Conservation (phyloP, 2,888 invertebrate species). For the Corythucha ciliata region DNA sequence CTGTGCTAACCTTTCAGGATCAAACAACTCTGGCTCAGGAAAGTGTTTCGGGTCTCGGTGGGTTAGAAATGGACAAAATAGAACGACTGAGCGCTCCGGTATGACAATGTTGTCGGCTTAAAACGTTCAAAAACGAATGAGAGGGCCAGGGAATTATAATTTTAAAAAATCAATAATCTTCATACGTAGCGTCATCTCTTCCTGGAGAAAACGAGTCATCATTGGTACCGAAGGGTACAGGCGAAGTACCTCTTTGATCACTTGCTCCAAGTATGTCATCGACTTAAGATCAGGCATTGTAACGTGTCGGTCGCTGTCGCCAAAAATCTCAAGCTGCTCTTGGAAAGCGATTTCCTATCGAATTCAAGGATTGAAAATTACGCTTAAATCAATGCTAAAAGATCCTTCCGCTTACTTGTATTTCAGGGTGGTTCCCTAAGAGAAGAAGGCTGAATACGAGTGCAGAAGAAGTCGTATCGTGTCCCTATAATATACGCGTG, state of each 20-base stretch:
- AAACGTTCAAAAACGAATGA: constrained; percentile 5
- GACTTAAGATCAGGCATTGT: constrained; percentile 33
- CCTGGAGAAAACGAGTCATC: constrained; percentile 31
- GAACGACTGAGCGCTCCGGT: constrained; percentile 34
- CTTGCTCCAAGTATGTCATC: constrained; percentile 36
- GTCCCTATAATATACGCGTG: constrained; percentile 29
- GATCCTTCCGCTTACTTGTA: constrained; percentile 28
- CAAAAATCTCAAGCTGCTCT: constrained; percentile 34
- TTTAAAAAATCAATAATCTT: background rate
- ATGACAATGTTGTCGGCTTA: constrained; percentile 27
- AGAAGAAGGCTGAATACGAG: constrained; percentile 26
- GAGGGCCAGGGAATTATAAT: background rate
- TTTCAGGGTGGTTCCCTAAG: constrained; percentile 26
- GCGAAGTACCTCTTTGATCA: constrained; percentile 35
- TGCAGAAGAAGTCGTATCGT: constrained; percentile 31
- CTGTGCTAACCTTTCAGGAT: constrained; percentile 46
- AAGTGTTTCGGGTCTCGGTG: constrained; percentile 42
- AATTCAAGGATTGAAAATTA: too few species aligned
- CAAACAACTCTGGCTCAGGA: constrained; percentile 43
- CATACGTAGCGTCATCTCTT: constrained; percentile 28
- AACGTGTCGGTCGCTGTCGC: constrained; percentile 29
- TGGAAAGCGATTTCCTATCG: constrained; percentile 33
- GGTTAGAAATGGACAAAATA: constrained; percentile 34
- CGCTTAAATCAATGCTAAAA: background rate
- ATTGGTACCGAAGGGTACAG: constrained; percentile 37